Percentiles rank a stretch among this genome's conserved stretches.
These are phyloP conservation scores for Sphaeridia pumilis DNA, from an alignment of 2,888 invertebrate genomes.

Conservation along the genomic window DNA sequence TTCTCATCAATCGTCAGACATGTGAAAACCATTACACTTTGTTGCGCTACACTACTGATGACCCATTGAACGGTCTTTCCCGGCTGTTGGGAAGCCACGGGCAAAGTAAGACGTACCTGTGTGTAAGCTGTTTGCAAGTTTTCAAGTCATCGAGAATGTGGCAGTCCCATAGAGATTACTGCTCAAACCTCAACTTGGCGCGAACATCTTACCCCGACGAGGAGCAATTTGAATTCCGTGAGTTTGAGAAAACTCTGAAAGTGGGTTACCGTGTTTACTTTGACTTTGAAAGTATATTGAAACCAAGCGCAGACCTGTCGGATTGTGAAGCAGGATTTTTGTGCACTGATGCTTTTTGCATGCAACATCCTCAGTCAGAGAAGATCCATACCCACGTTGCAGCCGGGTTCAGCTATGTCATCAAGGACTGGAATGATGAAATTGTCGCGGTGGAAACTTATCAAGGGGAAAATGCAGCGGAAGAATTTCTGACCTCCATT, in stretches of 20 bases:
- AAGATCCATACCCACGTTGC: background rate
- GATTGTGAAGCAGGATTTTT: background rate
- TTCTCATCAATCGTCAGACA: background rate
- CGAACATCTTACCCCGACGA: background rate
- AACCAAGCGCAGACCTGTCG: background rate
- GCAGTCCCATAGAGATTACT: background rate
- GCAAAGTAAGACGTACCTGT: background rate
- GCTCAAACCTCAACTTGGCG: background rate
- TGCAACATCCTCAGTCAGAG: background rate
- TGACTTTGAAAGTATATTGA: background rate
- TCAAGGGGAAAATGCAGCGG: background rate
- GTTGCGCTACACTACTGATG: background rate
- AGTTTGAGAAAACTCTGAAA: background rate
- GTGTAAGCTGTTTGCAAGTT: background rate
- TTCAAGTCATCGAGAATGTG: background rate
- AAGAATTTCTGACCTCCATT: background rate
- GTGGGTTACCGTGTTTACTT: background rate
- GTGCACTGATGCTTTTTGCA: background rate
- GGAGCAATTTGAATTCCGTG: background rate
- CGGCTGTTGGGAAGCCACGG: background rate
- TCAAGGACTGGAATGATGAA: background rate
- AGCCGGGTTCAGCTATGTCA: background rate
- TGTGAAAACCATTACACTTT: background rate
- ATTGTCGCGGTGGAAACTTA: background rate
- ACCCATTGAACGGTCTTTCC: background rate